Evolutionary conservation across 2,113 vertebrate species (phyloP), one percentile per base, ranked within the genome.

Genomic region (Mionectes macconnelli): DNA sequence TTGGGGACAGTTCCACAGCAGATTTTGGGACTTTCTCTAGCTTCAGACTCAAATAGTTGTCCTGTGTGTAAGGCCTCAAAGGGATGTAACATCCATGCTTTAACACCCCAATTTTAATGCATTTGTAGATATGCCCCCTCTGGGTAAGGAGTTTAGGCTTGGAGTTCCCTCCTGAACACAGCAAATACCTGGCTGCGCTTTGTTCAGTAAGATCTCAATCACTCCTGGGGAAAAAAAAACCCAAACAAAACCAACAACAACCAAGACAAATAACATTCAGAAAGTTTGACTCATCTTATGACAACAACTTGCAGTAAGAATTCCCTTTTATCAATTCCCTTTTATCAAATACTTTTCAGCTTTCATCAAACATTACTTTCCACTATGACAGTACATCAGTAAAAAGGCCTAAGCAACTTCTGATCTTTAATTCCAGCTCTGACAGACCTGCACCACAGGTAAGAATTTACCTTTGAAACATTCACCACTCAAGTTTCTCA

Each of bases 261-360:
- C 20, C 57, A 52, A 40, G 21, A n/a, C 50, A 92, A 84, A 50
- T 18, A 86, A 66, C 42, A 81, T 73, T 90, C 16, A 59, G n/a
- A 86, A 86, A 81, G 39, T 84, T 81, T 70, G 64, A 86, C 55
- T 93, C 62, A 45, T 67, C 57, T 73, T 47, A 87, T 14, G 19
- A 77, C 63, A 93, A 70, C n/a, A 89, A 47, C 86, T 80, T 42
- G 63, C 57, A 76, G 9, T 73, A 88, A 94, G 95, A 94, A 95
- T 73, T 95, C 72, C 42, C 82, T 96, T 97, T 94, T 84, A 94
- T 94, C 68, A 92, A 39, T 40, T 27, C 56, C n/a, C n/a, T n/a
- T n/a, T n/a, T n/a, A n/a, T 62, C 80, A 93, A 90, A 74, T 23
- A 87, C 39, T 49, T 70, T 42, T 28, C 30, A 52, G 79, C 90